Percentiles rank a stretch among this genome's conserved stretches.
Evolutionary conservation across 2,888 invertebrate species (phyloP).

Genomic region (Oasisia sp.): DNA sequence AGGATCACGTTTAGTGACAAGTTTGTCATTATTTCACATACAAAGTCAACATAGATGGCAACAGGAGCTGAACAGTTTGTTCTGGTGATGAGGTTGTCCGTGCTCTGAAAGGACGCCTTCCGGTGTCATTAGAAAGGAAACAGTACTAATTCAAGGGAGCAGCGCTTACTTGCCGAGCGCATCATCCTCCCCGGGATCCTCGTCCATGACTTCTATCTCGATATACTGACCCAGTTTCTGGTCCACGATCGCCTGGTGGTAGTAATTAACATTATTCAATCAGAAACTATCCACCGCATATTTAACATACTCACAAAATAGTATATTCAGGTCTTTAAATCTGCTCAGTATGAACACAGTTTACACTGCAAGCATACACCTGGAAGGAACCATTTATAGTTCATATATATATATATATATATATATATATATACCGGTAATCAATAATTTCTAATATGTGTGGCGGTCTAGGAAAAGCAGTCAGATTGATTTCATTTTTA

Average conservation of each 20-base stretch:
- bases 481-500: too few species aligned
- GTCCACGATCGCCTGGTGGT: constrained; percentile 63
- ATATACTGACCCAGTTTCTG: constrained; percentile 64
- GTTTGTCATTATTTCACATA: not conserved
- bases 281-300: not conserved
- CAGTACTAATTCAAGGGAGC: not conserved
- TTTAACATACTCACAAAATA: not conserved
- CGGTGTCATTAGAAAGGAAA: too few species aligned
- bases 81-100: too few species aligned
- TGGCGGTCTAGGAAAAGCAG: too few species aligned
- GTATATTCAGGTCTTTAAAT: not conserved
- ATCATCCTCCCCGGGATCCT: constrained; percentile 93
- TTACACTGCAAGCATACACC: not conserved
- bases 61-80: not conserved
- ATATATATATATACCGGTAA: too few species aligned
- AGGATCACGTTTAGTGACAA: not conserved
- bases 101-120: too few species aligned
- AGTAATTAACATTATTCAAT: not conserved
- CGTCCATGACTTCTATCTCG: constrained; percentile 86
- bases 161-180: constrained; percentile 45
- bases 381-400: too few species aligned
- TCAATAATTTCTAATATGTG: too few species aligned
- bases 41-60: not conserved
- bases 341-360: not conserved
- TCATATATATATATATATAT: too few species aligned